Percentiles rank a stretch among this genome's conserved stretches.
Conservation (phyloP, 2,113 vertebrate genomes). For the Nicator chloris region DNA sequence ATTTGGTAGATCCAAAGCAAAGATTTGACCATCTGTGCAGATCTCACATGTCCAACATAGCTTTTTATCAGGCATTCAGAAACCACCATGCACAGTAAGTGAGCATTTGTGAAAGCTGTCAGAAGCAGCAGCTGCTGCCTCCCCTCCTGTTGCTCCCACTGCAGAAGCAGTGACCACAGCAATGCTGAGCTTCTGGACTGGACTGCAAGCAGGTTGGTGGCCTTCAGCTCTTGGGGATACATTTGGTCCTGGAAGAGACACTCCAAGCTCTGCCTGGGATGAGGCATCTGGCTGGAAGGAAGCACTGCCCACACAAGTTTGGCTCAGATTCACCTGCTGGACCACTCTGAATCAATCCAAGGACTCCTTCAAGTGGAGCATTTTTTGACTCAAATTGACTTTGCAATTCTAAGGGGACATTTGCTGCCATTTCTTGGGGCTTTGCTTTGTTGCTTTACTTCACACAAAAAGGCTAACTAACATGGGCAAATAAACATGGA, state of each 20-base stretch:
- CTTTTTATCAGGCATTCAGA: not conserved
- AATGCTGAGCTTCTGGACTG: not conserved
- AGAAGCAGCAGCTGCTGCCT: not conserved
- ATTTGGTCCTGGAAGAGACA: not conserved
- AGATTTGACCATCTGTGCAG: not conserved
- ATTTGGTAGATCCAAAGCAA: not conserved
- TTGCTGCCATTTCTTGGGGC: not conserved
- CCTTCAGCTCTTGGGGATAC: not conserved
- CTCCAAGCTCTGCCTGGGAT: not conserved
- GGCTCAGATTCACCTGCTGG: not conserved
- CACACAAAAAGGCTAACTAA: not conserved
- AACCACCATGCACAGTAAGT: not conserved
- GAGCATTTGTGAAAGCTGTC: not conserved
- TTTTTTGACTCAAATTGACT: not conserved
- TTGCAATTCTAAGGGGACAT: not conserved
- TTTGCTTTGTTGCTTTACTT: not conserved
- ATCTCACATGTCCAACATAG: not conserved
- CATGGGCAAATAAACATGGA: not conserved
- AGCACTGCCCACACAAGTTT: not conserved
- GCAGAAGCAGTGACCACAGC: not conserved
- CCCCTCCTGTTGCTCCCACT: not conserved
- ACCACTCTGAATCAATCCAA: not conserved
- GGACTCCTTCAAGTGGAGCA: not conserved
- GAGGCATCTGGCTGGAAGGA: not conserved
- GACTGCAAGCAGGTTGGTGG: not conserved